These are phyloP conservation scores for Catajapyx aquilonaris DNA, from an alignment of 1,140 invertebrate genomes.

Conservation along the genomic window DNA sequence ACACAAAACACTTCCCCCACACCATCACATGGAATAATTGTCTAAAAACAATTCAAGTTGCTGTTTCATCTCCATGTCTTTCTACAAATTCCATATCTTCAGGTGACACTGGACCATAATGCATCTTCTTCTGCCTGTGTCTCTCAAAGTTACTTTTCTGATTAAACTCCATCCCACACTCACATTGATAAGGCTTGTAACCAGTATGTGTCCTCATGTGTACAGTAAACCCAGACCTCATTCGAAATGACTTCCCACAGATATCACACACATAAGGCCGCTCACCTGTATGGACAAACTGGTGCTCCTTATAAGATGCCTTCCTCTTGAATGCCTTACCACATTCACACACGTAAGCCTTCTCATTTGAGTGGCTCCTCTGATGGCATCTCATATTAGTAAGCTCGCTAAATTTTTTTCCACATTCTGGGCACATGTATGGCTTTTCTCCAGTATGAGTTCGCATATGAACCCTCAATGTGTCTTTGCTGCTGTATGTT, in stretches of 20 bases:
- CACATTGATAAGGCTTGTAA: too few species aligned
- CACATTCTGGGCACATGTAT: slow-evolving; percentile 14
- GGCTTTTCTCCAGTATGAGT: slow-evolving; percentile 14
- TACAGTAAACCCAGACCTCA: slow-evolving; percentile 13
- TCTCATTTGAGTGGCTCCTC: slow-evolving; percentile 12
- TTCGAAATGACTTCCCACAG: slow-evolving; percentile 13
- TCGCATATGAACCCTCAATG: background rate
- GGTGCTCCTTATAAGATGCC: slow-evolving; percentile 8
- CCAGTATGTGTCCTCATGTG: slow-evolving; percentile 15
- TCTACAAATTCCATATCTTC: too few species aligned
- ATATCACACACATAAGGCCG: slow-evolving; percentile 14
- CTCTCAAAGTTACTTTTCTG: too few species aligned
- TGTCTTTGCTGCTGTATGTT: background rate
- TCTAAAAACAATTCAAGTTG: too few species aligned
- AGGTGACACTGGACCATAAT: too few species aligned
- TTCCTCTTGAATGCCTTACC: slow-evolving; percentile 11
- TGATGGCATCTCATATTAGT: slow-evolving; percentile 11
- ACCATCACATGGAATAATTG: too few species aligned
- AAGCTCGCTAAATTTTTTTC: slow-evolving; percentile 14
- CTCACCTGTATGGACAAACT: slow-evolving; percentile 13
- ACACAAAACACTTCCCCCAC: too few species aligned
- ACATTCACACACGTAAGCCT: slow-evolving; percentile 14
- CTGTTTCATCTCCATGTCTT: too few species aligned
- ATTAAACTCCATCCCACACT: too few species aligned
- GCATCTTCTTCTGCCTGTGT: too few species aligned